A percentile compares a stretch with the other conserved stretches of the same genome.
phyloP scores from a whole-genome alignment of 2,113 vertebrate species.

The Nothobranchius kuhntae region DNA sequence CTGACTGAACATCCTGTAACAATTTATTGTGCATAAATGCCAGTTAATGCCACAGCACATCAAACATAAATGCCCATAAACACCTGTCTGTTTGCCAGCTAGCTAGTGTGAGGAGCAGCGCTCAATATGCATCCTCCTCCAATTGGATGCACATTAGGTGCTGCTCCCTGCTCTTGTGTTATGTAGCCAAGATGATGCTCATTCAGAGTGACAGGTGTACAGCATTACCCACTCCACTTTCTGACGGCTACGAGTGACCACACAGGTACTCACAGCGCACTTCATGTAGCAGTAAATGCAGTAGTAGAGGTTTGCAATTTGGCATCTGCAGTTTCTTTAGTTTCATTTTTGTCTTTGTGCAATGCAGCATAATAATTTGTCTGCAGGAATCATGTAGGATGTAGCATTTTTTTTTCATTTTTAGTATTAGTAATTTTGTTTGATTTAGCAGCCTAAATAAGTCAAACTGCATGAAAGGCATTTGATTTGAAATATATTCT shows the following conservation, averaged over 20 bases:
- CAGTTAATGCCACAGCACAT: not conserved
- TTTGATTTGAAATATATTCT: not conserved
- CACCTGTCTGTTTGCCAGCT: not conserved
- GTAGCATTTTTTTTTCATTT: not conserved
- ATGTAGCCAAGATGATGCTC: not conserved
- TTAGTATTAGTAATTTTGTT: not conserved
- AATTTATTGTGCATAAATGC: not conserved
- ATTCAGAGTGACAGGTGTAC: not conserved
- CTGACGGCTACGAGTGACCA: not conserved
- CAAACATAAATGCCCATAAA: not conserved
- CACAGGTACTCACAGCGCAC: not conserved
- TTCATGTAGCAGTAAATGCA: not conserved
- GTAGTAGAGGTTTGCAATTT: not conserved
- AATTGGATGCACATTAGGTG: not conserved
- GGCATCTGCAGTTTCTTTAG: not conserved
- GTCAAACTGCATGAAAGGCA: not conserved
- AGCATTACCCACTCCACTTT: not conserved
- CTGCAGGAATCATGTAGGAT: too few species aligned
- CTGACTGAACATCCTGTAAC: not conserved
- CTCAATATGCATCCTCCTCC: not conserved
- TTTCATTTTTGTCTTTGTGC: not conserved
- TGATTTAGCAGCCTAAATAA: not conserved
- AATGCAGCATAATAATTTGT: too few species aligned
- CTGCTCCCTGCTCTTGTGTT: not conserved
- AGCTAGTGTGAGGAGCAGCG: not conserved